phyloP scores from a whole-genome alignment of 2,888 invertebrate genomes.

The Eristalinus sepulchralis region DNA sequence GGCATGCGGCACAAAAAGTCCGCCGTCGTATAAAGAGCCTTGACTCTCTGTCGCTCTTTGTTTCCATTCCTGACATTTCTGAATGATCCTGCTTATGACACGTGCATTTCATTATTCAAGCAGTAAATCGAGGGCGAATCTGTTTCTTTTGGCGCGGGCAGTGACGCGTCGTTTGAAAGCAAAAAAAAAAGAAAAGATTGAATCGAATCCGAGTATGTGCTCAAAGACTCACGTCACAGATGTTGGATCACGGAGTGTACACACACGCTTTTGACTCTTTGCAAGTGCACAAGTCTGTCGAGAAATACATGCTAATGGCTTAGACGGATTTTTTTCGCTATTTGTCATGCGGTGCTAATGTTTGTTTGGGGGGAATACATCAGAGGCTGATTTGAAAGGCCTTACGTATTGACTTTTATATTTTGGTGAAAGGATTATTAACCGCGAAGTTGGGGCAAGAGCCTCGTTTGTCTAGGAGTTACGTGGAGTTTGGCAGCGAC shows the following conservation, averaged over 20 bases:
- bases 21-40: background rate
- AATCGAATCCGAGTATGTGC: background rate
- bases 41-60: constrained; percentile 11
- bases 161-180: background rate
- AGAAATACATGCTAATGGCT: background rate
- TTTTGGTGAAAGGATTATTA: too few relatives aligned
- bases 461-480: too few relatives aligned
- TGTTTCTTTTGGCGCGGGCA: background rate
- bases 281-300: background rate
- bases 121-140: constrained; percentile 9
- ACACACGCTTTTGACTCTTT: background rate
- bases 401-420: too few relatives aligned
- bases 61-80: constrained; percentile 32
- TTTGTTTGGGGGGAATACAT: too few relatives aligned
- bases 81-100: constrained; percentile 25
- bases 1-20: background rate
- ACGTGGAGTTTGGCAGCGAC: too few relatives aligned
- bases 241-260: background rate
- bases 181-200: background rate
- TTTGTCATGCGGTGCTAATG: too few relatives aligned
- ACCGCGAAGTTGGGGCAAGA: too few relatives aligned
- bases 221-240: background rate
- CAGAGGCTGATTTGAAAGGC: too few relatives aligned
- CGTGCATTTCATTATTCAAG: constrained; percentile 26
- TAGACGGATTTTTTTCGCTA: too few relatives aligned